Evolutionary conservation across 2,113 vertebrate genomes (phyloP).

Genomic region (Coreoperca whiteheadi): DNA sequence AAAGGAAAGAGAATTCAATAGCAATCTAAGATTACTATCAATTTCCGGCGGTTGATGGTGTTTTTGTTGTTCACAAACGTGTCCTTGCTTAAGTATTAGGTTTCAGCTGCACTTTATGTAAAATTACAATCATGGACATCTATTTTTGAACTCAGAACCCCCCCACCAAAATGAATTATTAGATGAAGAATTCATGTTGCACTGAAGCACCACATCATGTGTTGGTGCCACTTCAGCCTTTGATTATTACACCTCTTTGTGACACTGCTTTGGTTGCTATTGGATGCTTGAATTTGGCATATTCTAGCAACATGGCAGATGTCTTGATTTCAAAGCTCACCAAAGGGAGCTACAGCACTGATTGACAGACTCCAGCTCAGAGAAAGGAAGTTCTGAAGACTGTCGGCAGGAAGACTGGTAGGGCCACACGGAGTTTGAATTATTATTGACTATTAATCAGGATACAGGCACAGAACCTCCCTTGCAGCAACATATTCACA

Average conservation of each 20-base stretch:
- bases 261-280: neutral
- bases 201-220: neutral
- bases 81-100: slow-evolving; percentile 48
- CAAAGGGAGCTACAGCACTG: neutral
- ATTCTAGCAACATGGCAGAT: neutral
- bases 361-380: slow-evolving; percentile 22
- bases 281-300: neutral
- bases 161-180: neutral
- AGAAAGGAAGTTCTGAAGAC: slow-evolving; percentile 11
- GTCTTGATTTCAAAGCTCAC: neutral
- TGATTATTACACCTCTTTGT: neutral
- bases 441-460: neutral
- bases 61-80: slow-evolving; percentile 53
- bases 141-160: slow-evolving; percentile 23
- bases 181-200: slow-evolving; percentile 1
- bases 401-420: neutral
- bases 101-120: slow-evolving; percentile 44
- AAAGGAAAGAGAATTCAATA: slow-evolving; percentile 67
- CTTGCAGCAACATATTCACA: neutral
- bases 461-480: neutral
- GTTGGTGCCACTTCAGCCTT: neutral
- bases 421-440: neutral
- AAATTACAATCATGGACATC: slow-evolving; percentile 23
- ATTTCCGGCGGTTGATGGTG: slow-evolving; percentile 63
- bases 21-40: slow-evolving; percentile 59